Conservation (phyloP, 2,113 vertebrate species). For the Trinectes maculatus region DNA sequence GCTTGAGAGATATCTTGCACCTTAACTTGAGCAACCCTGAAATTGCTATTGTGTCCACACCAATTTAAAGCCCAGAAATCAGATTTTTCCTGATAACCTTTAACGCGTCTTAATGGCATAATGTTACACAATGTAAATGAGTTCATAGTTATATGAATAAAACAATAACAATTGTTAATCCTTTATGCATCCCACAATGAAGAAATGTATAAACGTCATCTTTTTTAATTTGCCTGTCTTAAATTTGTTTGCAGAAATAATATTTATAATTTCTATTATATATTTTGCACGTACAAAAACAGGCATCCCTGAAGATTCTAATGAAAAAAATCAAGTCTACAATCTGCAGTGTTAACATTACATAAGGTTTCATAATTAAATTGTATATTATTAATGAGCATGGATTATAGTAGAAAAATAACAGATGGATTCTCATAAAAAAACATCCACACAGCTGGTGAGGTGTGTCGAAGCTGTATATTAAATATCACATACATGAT, state of each 20-base stretch:
- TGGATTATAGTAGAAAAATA: background rate
- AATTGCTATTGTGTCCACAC: conserved; percentile 76
- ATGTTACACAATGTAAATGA: too few relatives aligned
- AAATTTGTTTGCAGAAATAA: too few relatives aligned
- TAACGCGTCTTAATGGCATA: conserved; percentile 45
- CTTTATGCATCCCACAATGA: too few relatives aligned
- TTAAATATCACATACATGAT: conserved; percentile 13
- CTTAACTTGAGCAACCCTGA: conserved; percentile 79
- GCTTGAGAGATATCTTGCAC: conserved; percentile 74
- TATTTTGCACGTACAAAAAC: too few relatives aligned
- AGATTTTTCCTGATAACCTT: conserved; percentile 34
- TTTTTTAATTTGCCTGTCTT: too few relatives aligned
- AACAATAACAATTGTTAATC: too few relatives aligned
- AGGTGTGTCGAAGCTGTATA: conserved; percentile 27
- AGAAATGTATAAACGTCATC: too few relatives aligned
- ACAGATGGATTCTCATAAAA: conserved; percentile 8
- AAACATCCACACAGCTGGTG: conserved; percentile 33
- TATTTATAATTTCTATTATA: too few relatives aligned
- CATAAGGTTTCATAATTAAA: conserved; percentile 7
- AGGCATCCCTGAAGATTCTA: too few relatives aligned
- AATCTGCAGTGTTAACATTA: too few relatives aligned
- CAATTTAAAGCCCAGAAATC: conserved; percentile 65
- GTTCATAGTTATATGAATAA: too few relatives aligned
- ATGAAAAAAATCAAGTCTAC: too few relatives aligned
- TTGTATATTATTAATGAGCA: conserved; percentile 1